Evolutionary conservation across 2,113 vertebrate species (phyloP).

Genomic region (Malaclemys terrapin): DNA sequence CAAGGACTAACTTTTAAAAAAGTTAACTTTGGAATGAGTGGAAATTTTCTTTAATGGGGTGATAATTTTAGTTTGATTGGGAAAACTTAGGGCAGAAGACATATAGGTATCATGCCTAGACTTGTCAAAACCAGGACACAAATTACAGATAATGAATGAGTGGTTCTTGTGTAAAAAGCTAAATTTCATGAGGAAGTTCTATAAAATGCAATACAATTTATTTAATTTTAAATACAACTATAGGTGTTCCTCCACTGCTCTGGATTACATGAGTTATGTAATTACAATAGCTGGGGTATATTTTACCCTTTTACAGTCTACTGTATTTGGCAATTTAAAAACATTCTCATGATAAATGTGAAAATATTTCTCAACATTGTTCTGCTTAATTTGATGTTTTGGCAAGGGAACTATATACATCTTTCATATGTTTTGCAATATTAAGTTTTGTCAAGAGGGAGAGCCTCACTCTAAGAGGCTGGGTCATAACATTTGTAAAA

Average conservation of each 20-base stretch:
- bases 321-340: neutral
- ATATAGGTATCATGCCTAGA: neutral
- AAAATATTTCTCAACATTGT: neutral
- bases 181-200: neutral
- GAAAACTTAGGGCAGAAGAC: neutral
- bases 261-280: neutral
- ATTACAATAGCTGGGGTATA: neutral
- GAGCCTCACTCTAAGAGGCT: neutral
- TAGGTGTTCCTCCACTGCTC: fast-evolving
- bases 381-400: neutral
- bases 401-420: neutral
- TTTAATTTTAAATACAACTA: neutral
- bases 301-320: neutral
- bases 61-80: neutral
- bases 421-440: neutral
- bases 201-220: neutral
- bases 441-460: neutral
- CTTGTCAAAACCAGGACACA: neutral
- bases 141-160: neutral
- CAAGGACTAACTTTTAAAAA: neutral
- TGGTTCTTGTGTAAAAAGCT: neutral
- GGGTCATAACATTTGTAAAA: slow-evolving; percentile 1
- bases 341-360: neutral
- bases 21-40: neutral
- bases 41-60: neutral